Conservation (phyloP, 2,888 invertebrate genomes). For the Halictus quadricinctus region DNA sequence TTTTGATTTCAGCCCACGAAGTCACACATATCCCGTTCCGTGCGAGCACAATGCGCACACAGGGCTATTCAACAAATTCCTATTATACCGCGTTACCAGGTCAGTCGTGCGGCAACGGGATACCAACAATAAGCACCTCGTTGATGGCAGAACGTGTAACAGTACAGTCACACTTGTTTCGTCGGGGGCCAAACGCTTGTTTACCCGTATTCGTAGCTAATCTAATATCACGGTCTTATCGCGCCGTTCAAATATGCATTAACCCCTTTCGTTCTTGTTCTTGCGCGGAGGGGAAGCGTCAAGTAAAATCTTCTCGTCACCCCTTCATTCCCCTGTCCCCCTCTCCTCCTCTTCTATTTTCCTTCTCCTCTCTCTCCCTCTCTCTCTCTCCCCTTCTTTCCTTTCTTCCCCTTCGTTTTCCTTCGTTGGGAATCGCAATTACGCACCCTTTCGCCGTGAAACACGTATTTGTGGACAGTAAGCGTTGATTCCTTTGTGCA, state of each 20-base stretch:
- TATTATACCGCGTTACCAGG: slow-evolving; percentile 42
- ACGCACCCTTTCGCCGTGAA: too few relatives aligned
- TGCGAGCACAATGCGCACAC: background rate
- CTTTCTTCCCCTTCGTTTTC: background rate
- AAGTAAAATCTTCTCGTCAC: background rate
- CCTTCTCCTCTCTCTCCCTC: background rate
- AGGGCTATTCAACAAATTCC: slow-evolving; percentile 52
- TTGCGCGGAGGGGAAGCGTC: background rate
- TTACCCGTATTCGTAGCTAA: slow-evolving; percentile 60
- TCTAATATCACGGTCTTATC: slow-evolving; percentile 57
- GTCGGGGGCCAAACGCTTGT: slow-evolving; percentile 51
- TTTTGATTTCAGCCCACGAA: background rate
- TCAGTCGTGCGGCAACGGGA: slow-evolving; percentile 44
- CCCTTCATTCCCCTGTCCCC: background rate
- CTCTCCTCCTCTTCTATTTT: background rate
- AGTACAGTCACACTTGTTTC: slow-evolving; percentile 42
- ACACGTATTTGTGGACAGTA: background rate
- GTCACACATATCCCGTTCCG: background rate
- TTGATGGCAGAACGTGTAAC: slow-evolving; percentile 58
- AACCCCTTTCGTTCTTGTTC: slow-evolving; percentile 17
- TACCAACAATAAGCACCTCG: slow-evolving; percentile 63
- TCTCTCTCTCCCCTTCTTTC: background rate
- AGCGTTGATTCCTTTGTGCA: slow-evolving; percentile 24
- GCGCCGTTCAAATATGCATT: slow-evolving; percentile 48
- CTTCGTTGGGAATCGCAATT: background rate